Evolutionary conservation across 2,797 vertebrate species (phyloP).

Genomic region (Gastrophryne carolinensis): DNA sequence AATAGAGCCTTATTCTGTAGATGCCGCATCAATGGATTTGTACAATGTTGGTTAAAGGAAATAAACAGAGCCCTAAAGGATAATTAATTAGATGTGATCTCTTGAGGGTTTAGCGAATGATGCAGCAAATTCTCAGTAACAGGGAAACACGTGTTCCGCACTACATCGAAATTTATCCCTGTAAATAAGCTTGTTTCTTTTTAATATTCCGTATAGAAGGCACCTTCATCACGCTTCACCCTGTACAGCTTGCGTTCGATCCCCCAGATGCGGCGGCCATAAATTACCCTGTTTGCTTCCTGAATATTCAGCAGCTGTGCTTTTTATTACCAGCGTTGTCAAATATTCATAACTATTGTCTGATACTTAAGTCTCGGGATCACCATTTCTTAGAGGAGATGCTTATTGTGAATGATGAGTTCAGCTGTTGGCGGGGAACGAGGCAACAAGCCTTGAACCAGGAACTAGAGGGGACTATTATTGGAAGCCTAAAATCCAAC

Average conservation of each 20-base stretch:
- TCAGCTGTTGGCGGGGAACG: not conserved
- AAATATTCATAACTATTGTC: conserved; percentile 31
- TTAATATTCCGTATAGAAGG: not conserved
- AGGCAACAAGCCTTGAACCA: not conserved
- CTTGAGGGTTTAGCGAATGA: not conserved
- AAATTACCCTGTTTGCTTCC: conserved; percentile 5
- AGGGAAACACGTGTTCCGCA: conserved; percentile 1
- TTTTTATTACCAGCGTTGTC: conserved; percentile 30
- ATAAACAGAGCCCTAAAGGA: not conserved
- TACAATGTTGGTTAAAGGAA: too few relatives aligned
- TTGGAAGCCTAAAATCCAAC: too few relatives aligned
- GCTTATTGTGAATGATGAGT: not conserved
- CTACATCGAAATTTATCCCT: not conserved
- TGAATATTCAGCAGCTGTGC: conserved; percentile 28
- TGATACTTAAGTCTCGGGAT: not conserved
- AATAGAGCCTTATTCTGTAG: too few relatives aligned
- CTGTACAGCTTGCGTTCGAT: not conserved
- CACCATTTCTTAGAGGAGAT: not conserved
- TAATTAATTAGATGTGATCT: not conserved
- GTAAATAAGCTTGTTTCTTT: conserved; percentile 19
- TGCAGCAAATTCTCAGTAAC: conserved; percentile 1
- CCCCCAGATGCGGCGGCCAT: not conserved
- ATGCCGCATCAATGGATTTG: too few relatives aligned
- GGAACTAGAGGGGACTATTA: too few relatives aligned
- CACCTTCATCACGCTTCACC: not conserved